Percentiles rank a stretch among this genome's conserved stretches.
Conservation (phyloP, 2,113 vertebrate genomes). For the Cricetomys ansorgei region DNA sequence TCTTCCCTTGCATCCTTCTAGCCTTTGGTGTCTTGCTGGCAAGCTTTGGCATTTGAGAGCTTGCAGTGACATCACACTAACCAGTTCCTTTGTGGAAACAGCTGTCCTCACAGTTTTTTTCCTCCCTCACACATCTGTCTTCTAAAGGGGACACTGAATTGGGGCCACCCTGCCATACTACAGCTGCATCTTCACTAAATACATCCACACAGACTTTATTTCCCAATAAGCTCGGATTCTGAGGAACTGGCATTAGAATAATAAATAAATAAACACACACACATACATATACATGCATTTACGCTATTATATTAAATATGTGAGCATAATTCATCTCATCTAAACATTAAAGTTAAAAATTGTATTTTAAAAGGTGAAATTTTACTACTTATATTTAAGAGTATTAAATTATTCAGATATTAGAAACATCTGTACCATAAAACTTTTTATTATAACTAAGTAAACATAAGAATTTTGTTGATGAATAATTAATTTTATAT, state of each 20-base stretch:
- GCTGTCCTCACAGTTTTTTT: neutral
- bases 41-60: neutral
- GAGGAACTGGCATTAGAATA: neutral
- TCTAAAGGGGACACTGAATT: neutral
- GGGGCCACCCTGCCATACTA: neutral
- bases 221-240: neutral
- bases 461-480: conserved; percentile 26
- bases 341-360: neutral
- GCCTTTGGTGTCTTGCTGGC: neutral
- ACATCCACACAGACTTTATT: neutral
- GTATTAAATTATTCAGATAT: conserved; percentile 47
- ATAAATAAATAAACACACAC: neutral
- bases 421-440: conserved; percentile 39
- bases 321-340: neutral
- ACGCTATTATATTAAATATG: neutral
- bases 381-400: conserved; percentile 27
- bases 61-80: too few species aligned
- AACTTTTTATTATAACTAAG: conserved; percentile 48
- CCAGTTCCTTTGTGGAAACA: neutral
- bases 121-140: neutral
- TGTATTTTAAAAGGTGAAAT: conserved; percentile 47
- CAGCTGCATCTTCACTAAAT: neutral
- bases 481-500: conserved; percentile 57
- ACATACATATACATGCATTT: neutral
- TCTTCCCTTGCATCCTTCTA: neutral